These are phyloP conservation scores for Acipenser oxyrinchus DNA, from an alignment of 2,797 vertebrate genomes.

Conservation along the genomic window DNA sequence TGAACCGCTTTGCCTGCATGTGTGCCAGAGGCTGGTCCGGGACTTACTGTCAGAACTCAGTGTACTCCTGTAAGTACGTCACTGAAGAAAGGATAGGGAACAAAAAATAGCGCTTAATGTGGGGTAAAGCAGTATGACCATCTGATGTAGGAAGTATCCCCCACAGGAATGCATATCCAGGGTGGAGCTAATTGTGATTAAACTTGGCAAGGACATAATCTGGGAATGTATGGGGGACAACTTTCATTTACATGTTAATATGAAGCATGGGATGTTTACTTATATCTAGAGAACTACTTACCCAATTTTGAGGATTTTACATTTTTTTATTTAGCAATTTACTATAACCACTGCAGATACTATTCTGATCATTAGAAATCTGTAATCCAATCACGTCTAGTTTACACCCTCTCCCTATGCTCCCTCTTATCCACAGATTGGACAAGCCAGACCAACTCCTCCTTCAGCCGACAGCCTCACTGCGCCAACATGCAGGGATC, in stretches of 20 bases:
- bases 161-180: background rate
- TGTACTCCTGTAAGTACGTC: slow-evolving; percentile 60
- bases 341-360: too few species aligned
- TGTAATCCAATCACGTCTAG: background rate
- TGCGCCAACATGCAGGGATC: slow-evolving; percentile 56
- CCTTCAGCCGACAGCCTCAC: slow-evolving; percentile 42
- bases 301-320: too few species aligned
- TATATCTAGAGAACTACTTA: too few species aligned
- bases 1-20: slow-evolving; percentile 63
- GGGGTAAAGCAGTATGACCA: slow-evolving; percentile 13
- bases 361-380: too few species aligned
- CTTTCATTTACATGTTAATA: background rate
- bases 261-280: too few species aligned
- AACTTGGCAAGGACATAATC: background rate
- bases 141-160: slow-evolving; percentile 4
- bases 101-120: slow-evolving; percentile 4
- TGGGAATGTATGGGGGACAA: background rate
- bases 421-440: slow-evolving; percentile 7
- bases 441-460: slow-evolving; percentile 40
- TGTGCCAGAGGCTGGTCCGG: slow-evolving; percentile 73
- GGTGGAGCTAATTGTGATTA: background rate
- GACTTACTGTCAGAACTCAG: slow-evolving; percentile 60
- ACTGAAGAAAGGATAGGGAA: slow-evolving; percentile 4
- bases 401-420: background rate
- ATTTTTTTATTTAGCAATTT: too few species aligned